These are phyloP conservation scores for Heliconius sara DNA, from an alignment of 2,888 invertebrate species.

Conservation along the genomic window DNA sequence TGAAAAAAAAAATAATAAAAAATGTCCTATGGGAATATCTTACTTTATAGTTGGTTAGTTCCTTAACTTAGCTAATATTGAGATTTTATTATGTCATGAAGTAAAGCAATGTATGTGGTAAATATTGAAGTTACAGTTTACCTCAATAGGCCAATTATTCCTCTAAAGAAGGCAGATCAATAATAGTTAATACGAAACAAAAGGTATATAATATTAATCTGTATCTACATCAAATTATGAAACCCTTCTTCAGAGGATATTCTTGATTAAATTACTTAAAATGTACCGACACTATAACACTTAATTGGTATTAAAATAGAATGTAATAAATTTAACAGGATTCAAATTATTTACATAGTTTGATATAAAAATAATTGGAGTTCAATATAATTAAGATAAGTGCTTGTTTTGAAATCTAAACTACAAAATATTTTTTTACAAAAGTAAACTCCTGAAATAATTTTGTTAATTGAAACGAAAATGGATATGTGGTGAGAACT, in stretches of 20 bases:
- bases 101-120: slow-evolving; percentile 36
- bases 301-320: slow-evolving; percentile 82
- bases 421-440: slow-evolving; percentile 1
- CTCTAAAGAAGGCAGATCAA: slow-evolving; percentile 52
- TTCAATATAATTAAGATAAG: slow-evolving; percentile 22
- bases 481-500: not conserved
- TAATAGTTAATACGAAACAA: slow-evolving; percentile 26
- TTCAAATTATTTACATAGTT: slow-evolving; percentile 81
- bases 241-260: slow-evolving; percentile 61
- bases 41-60: not conserved
- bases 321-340: slow-evolving; percentile 83
- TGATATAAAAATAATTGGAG: slow-evolving; percentile 41
- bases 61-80: slow-evolving; percentile 5
- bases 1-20: not conserved
- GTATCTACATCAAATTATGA: slow-evolving; percentile 49
- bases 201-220: slow-evolving; percentile 43
- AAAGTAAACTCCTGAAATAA: slow-evolving; percentile 16
- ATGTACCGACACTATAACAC: slow-evolving; percentile 81
- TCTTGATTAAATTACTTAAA: slow-evolving; percentile 62
- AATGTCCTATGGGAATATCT: not conserved
- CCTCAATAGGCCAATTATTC: slow-evolving; percentile 57
- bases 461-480: slow-evolving; percentile 2
- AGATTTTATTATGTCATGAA: slow-evolving; percentile 33
- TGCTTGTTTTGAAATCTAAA: slow-evolving; percentile 17
- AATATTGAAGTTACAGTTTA: slow-evolving; percentile 30